Conservation (phyloP, 2,797 vertebrate species). For the Ambastaia sidthimunki region DNA sequence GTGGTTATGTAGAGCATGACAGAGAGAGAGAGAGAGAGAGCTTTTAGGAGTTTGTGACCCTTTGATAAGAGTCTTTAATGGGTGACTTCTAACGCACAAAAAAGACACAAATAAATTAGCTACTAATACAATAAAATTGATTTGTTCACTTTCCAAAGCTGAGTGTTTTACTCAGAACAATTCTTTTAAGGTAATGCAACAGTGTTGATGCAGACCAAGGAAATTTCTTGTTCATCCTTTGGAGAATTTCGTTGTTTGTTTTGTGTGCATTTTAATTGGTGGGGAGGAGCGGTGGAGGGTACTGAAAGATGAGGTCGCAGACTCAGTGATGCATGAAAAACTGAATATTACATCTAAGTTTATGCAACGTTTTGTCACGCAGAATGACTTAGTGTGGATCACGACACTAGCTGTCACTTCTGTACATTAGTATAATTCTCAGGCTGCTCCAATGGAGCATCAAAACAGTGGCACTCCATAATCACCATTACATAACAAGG, state of each 20-base stretch:
- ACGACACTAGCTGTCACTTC: slow-evolving; percentile 48
- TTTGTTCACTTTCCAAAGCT: slow-evolving; percentile 21
- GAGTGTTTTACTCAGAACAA: slow-evolving; percentile 34
- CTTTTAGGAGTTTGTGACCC: neutral
- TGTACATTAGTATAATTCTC: slow-evolving; percentile 48
- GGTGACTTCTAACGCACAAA: slow-evolving; percentile 29
- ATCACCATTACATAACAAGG: slow-evolving; percentile 32
- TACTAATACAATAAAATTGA: slow-evolving; percentile 32
- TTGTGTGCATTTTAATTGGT: slow-evolving; percentile 1
- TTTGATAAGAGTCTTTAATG: slow-evolving; percentile 2
- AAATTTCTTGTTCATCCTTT: neutral
- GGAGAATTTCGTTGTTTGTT: neutral
- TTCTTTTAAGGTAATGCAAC: neutral
- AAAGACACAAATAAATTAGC: slow-evolving; percentile 25
- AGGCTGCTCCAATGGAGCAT: neutral
- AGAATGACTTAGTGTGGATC: slow-evolving; percentile 30
- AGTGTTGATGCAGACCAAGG: neutral
- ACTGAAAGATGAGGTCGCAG: slow-evolving; percentile 1
- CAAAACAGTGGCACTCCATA: slow-evolving; percentile 6
- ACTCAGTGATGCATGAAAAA: slow-evolving; percentile 41
- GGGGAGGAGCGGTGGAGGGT: neutral
- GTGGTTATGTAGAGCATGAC: slow-evolving; percentile 1
- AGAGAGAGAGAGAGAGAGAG: slow-evolving; percentile 1
- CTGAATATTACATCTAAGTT: slow-evolving; percentile 28
- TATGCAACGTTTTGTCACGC: slow-evolving; percentile 30